phyloP scores from a whole-genome alignment of 1,140 invertebrate species.

The Ceratina japonica region DNA sequence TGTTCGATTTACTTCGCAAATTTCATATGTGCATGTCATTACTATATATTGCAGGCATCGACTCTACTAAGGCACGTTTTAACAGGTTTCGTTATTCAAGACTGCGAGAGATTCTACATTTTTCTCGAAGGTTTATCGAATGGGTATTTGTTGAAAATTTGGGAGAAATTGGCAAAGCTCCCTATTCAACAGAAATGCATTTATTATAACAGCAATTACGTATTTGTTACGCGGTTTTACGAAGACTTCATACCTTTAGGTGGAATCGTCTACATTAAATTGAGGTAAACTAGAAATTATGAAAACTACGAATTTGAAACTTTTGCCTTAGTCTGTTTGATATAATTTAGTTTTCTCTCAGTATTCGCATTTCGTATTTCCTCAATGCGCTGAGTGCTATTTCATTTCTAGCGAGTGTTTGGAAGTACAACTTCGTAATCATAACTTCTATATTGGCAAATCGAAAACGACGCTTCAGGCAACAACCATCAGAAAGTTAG shows the following conservation, averaged over 20 bases:
- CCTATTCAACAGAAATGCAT: not conserved
- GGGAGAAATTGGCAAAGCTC: slow-evolving; percentile 12
- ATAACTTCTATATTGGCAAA: slow-evolving; percentile 16
- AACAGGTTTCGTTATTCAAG: slow-evolving; percentile 37
- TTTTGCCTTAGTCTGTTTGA: not conserved
- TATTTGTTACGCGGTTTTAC: slow-evolving; percentile 26
- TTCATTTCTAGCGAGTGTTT: slow-evolving; percentile 11
- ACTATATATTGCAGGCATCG: not conserved
- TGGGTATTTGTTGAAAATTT: slow-evolving; percentile 35
- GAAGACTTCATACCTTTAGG: slow-evolving; percentile 4
- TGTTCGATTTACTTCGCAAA: not conserved
- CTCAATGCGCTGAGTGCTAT: not conserved
- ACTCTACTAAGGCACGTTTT: not conserved
- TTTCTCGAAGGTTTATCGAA: slow-evolving; percentile 33
- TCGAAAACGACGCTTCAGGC: not conserved
- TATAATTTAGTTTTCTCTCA: not conserved
- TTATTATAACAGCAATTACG: slow-evolving; percentile 25
- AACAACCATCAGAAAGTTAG: slow-evolving; percentile 5
- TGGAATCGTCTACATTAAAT: slow-evolving; percentile 3
- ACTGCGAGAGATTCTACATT: slow-evolving; percentile 1
- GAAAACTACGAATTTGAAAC: not conserved
- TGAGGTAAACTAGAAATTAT: slow-evolving; percentile 18
- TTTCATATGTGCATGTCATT: not conserved
- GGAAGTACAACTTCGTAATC: not conserved
- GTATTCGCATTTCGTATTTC: not conserved